These are phyloP conservation scores for Ameiurus melas DNA, from an alignment of 2,113 vertebrate genomes.

Conservation along the genomic window DNA sequence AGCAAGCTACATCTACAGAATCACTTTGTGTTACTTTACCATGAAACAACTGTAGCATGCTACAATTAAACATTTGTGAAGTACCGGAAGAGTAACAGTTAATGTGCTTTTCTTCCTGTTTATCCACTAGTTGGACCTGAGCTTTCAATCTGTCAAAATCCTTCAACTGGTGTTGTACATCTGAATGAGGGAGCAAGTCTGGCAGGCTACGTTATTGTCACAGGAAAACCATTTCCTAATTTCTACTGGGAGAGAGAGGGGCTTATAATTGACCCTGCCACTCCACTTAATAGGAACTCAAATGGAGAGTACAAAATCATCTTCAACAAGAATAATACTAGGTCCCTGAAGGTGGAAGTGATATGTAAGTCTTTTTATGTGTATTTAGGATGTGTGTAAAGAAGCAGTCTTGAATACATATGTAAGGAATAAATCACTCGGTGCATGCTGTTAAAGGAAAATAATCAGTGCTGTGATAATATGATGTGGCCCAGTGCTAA, in stretches of 20 bases:
- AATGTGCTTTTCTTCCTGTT: not conserved
- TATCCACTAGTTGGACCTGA: slow-evolving; percentile 34
- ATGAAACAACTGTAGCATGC: not conserved
- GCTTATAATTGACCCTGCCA: not conserved
- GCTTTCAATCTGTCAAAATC: not conserved
- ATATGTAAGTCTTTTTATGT: slow-evolving; percentile 23
- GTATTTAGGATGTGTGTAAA: not conserved
- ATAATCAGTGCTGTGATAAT: not conserved
- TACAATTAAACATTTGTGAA: not conserved
- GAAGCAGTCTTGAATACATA: not conserved
- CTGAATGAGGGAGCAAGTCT: not conserved
- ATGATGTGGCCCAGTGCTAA: not conserved
- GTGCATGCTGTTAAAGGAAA: not conserved
- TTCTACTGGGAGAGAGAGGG: not conserved
- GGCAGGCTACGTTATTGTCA: not conserved
- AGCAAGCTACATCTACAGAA: not conserved
- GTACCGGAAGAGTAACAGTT: not conserved
- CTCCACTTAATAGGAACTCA: slow-evolving; percentile 11
- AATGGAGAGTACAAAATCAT: not conserved
- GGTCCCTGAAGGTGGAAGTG: not conserved
- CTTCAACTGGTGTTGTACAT: too few relatives aligned
- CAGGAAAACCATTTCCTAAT: slow-evolving; percentile 32
- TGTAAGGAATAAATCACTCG: not conserved
- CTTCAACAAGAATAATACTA: not conserved
- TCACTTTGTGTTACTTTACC: not conserved